Evolutionary conservation across 92 coral and sea anemone species (phyloP).

Genomic region (Epizoanthus scotinus): DNA sequence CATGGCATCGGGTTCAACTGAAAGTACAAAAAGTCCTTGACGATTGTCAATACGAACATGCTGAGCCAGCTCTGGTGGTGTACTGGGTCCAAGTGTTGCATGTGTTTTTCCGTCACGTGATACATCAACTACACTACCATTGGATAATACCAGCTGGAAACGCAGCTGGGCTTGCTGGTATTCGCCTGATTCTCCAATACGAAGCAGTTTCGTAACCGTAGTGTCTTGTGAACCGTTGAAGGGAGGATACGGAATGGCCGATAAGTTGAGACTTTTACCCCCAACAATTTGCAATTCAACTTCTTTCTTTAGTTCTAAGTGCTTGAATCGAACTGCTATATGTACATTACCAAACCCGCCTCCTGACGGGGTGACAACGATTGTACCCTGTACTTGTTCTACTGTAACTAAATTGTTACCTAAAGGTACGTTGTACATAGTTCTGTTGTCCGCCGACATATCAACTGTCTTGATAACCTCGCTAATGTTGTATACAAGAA

Average conservation of each 20-base stretch:
- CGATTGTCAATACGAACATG: background rate
- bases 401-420: slow-evolving; percentile 7
- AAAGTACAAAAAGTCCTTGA: slow-evolving; percentile 19
- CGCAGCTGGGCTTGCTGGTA: slow-evolving; percentile 37
- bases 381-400: background rate
- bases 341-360: slow-evolving; percentile 33
- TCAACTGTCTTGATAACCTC: slow-evolving; percentile 35
- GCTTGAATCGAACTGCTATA: slow-evolving; percentile 35
- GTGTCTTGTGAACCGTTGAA: slow-evolving; percentile 22
- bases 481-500: slow-evolving; percentile 47
- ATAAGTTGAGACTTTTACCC: slow-evolving; percentile 2
- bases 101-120: slow-evolving; percentile 20
- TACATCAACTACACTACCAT: slow-evolving; percentile 45
- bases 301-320: slow-evolving; percentile 13
- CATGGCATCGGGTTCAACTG: slow-evolving; percentile 17
- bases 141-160: slow-evolving; percentile 29
- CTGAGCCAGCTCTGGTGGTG: slow-evolving; percentile 50
- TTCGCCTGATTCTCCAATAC: slow-evolving; percentile 45
- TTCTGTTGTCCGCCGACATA: slow-evolving; percentile 42
- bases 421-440: slow-evolving; percentile 23
- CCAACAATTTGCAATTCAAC: slow-evolving; percentile 43
- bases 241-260: slow-evolving; percentile 48
- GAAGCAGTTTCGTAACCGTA: slow-evolving; percentile 40
- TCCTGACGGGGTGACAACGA: slow-evolving; percentile 43
- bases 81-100: slow-evolving; percentile 23